Base-by-base conservation (phyloP, 1,140 invertebrate genomes). In the Drosophila tropicalis region DNA sequence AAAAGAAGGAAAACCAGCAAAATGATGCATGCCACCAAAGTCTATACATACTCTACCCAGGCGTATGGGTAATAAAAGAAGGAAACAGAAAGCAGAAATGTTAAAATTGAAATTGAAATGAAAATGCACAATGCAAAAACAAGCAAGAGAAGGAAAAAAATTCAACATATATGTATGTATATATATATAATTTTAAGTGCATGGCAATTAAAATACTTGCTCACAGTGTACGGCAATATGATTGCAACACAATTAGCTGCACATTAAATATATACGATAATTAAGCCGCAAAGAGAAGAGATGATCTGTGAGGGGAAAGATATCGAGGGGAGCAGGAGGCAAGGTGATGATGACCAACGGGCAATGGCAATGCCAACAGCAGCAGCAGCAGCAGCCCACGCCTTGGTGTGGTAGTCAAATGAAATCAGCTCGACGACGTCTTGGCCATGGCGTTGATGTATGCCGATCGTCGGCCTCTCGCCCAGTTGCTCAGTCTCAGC, bases 211-310 rank as follows among this genome's bases (percentile, higher is more conserved):
- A 84, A 89, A 84, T 90, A 79, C 69, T 85, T 70, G 82, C 64
- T 80, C 72, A 73, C 72, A 73, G 65, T 69, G 77, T 81, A 85
- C 78, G 66, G 62, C 62, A 64, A 78, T 79, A 83, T 85, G 76
- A 91, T 86, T 90, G 90, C 90, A 87, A 77, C 70, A 91, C 85
- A 90, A 91, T 91, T 91, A 91, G 90, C 85, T 91, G 90, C 82
- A 91, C 90, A 91, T 91, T 91, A 91, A 91, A 90, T 84, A 70
- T 75, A 81, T 79, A 82, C 83, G 75, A 79, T 91, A 91, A 91
- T 91, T 91, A 91, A 89, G 80, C 76, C 81, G 77, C 82, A 69
- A 60, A 64, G 64, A 74, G 36, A 34, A 22, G 41, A 32, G 41
- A 25, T n/a, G 36, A 34, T 15, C 54, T 9, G 15, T 25, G 17